Conservation (phyloP, 2,888 invertebrate species). For the Trichopria drosophilae region DNA sequence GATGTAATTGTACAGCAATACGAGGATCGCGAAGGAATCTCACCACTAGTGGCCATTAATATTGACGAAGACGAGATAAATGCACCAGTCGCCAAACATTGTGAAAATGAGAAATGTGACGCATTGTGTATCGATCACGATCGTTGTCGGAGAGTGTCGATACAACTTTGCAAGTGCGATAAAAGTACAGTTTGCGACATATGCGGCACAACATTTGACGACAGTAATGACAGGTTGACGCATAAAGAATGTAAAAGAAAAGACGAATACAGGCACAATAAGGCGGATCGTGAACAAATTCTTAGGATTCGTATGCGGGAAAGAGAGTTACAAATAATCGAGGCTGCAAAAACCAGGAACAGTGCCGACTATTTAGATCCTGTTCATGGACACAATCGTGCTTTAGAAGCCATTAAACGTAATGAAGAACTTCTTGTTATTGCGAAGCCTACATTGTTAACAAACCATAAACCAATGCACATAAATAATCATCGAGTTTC, state of each 20-base stretch:
- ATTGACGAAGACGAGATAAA: conserved; percentile 49
- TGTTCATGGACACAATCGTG: conserved; percentile 40
- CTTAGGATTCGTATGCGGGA: conserved; percentile 49
- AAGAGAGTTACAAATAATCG: conserved; percentile 49
- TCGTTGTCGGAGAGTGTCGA: conserved; percentile 45
- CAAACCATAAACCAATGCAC: too few relatives aligned
- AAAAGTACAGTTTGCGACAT: conserved; percentile 45
- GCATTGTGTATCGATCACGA: conserved; percentile 53
- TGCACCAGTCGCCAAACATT: conserved; percentile 49
- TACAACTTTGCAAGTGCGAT: conserved; percentile 39
- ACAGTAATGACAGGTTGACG: conserved; percentile 42
- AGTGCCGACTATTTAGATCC: conserved; percentile 48
- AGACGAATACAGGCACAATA: conserved; percentile 48
- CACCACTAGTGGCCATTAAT: conserved; percentile 46
- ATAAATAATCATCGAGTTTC: too few relatives aligned
- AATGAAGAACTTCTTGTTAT: conserved; percentile 53
- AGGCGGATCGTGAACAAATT: conserved; percentile 43
- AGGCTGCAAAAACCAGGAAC: conserved; percentile 42
- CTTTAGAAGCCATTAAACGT: conserved; percentile 46
- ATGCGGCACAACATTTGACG: conserved; percentile 45
- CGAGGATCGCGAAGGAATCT: conserved; percentile 42
- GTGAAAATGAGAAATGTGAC: conserved; percentile 41
- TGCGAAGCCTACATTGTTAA: too few relatives aligned
- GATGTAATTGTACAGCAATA: conserved; percentile 48
- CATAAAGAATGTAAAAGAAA: conserved; percentile 49